Percentiles rank a stretch among this genome's conserved stretches.
phyloP scores from a whole-genome alignment of 2,888 invertebrate species.

The Drosophila emarginata region DNA sequence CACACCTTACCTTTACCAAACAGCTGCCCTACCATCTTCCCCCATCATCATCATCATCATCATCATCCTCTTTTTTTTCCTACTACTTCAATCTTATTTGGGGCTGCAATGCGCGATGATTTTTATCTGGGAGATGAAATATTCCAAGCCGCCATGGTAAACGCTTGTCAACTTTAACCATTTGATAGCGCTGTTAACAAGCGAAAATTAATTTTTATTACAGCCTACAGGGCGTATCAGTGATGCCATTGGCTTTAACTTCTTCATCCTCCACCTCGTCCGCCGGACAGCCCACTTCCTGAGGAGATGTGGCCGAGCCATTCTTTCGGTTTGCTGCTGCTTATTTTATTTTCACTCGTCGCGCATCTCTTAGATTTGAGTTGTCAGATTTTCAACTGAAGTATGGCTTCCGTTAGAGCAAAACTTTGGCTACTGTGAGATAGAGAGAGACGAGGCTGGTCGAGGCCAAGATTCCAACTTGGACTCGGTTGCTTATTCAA shows the following conservation, averaged over 20 bases:
- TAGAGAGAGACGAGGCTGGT: neutral
- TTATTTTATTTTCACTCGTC: slow-evolving; percentile 31
- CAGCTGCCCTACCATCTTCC: slow-evolving; percentile 31
- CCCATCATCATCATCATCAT: slow-evolving; percentile 15
- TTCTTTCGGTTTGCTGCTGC: slow-evolving; percentile 1
- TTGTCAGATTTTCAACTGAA: slow-evolving; percentile 71
- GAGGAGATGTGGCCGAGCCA: slow-evolving; percentile 22
- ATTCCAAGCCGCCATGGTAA: slow-evolving; percentile 75
- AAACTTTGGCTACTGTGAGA: slow-evolving; percentile 63
- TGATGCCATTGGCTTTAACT: slow-evolving; percentile 26
- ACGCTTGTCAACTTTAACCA: slow-evolving; percentile 71
- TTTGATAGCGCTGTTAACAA: slow-evolving; percentile 72
- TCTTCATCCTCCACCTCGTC: slow-evolving; percentile 3
- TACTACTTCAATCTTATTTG: slow-evolving; percentile 32
- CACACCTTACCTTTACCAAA: slow-evolving; percentile 48
- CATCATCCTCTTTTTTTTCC: slow-evolving; percentile 12
- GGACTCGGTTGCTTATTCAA: slow-evolving; percentile 41
- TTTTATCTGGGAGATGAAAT: slow-evolving; percentile 80
- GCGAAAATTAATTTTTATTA: slow-evolving; percentile 75
- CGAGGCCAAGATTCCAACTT: slow-evolving; percentile 18
- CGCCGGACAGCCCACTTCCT: slow-evolving; percentile 60
- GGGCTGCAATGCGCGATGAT: slow-evolving; percentile 52
- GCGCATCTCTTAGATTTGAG: slow-evolving; percentile 71
- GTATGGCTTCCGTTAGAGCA: slow-evolving; percentile 73
- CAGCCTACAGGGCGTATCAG: slow-evolving; percentile 72